Evolutionary conservation across 2,797 vertebrate species (phyloP), one percentile per base, ranked within the genome.

Genomic region (Epinephelus coioides): DNA sequence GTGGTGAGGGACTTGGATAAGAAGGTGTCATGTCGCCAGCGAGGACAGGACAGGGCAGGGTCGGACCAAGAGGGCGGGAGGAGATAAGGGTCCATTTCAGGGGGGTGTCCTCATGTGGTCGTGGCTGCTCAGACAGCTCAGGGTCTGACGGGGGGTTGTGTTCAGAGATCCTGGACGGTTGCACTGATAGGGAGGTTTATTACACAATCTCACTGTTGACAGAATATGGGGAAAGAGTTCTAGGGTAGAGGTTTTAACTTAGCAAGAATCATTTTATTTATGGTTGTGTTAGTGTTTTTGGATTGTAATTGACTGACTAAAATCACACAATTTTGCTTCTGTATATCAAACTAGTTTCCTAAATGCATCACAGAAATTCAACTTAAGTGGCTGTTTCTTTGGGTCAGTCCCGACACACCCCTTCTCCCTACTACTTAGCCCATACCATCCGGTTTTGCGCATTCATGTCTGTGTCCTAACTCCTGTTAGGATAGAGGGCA

Each of bases 161-260:
- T 77, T n/a, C 57, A 66, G 69, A 71, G 86, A 65, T 82, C 64
- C 79, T 65, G 86, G 79, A 78, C 86, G 50, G 62, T 78, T 70
- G 63, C 49, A n/a, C 72, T 85, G 89, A 90, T 88, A 89, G 38
- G 59, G 56, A 79, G 83, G 71, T 30, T 40, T 70, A 60, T 93
- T 93, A 82, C 82, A 77, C 87, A 92, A 94, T 62, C 50, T 78
- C 30, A 34, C 55, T 93, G 79, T 81, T 87, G 88, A 89, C 83
- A 86, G 72, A 85, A 69, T 73, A 47, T 82, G 63, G 40, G 50
- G 59, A 71, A 77, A 78, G 69, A 83, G 53, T 71, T 79, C 25
- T 65, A 21, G 69, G 78, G 15, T 68, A 68, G 85, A 86, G 63
- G 73, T 84, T 66, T 44, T 51, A 1, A 40, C 1, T 11, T 46